phyloP scores from a whole-genome alignment of 2,888 invertebrate genomes.

The Enchytraeus crypticus region DNA sequence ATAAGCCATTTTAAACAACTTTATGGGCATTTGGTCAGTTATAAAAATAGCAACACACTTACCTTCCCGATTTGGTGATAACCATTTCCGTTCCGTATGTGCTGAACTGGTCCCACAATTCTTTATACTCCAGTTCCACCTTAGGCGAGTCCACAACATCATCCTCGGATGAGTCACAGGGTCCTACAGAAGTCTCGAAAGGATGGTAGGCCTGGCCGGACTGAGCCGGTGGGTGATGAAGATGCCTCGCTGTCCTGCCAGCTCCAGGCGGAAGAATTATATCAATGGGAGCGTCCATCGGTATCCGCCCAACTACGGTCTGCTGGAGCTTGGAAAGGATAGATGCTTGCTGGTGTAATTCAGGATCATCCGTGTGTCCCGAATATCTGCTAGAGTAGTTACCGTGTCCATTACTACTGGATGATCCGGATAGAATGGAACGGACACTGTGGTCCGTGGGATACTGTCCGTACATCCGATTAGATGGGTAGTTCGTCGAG shows the following conservation, averaged over 20 bases:
- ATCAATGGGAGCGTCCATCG: neutral
- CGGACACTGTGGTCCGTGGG: slow-evolving; percentile 15
- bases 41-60: no score
- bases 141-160: slow-evolving; percentile 96
- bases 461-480: neutral
- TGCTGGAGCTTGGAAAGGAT: slow-evolving; percentile 25
- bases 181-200: slow-evolving; percentile 30
- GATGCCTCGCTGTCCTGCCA: neutral
- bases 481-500: neutral
- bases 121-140: slow-evolving; percentile 62
- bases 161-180: slow-evolving; percentile 65
- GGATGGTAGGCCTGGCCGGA: neutral
- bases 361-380: neutral
- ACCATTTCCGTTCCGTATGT: slow-evolving; percentile 52
- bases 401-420: no score
- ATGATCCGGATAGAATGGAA: slow-evolving; percentile 12
- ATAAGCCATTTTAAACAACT: no score
- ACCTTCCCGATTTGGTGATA: slow-evolving; percentile 53
- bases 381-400: no score
- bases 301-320: slow-evolving; percentile 16
- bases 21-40: no score
- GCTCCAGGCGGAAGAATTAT: neutral
- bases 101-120: slow-evolving; percentile 51
- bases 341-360: slow-evolving; percentile 4
- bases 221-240: slow-evolving; percentile 2